Evolutionary conservation across 2,113 vertebrate species (phyloP), one percentile per base, ranked within the genome.

Genomic region (Prietella phreatophila): DNA sequence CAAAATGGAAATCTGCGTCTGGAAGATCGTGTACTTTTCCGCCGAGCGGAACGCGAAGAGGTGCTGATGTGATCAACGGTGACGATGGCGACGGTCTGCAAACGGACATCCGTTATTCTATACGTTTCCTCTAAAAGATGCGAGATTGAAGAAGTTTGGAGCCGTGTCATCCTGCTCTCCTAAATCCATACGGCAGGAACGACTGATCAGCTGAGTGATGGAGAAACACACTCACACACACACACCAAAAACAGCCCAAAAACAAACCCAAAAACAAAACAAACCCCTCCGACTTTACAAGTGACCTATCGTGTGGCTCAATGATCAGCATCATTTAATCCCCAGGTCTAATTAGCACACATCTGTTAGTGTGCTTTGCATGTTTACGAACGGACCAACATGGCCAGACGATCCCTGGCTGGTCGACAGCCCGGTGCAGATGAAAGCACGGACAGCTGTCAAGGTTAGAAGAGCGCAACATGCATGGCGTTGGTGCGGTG

Each of bases 361-460:
- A 63, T 80, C 75, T 55, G 75, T 36, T 73, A 39, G 30, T 5
- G 6, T 50, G 19, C 19, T 61, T 30, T 47, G 69, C 30, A 27
- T 56, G 67, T 17, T 85, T 85, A 25, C 9, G 15, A 56, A 67
- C 20, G 36, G 36, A 22, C 39, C 61, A 33, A 60, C 65, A 50
- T n/a, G 25, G 20, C 33, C 2, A 27, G 11, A 33, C 53, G 55
- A 83, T 63, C 80, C 19, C 27, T 19, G 65, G 86, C 65, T 6
- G 65, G 33, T 13, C 69, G 78, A 53, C 76, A 42, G 63, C 30
- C 8, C 30, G 19, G 76, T 79, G 60, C 27, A 60, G 19, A 81
- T 81, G 47, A 61, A 79, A 67, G 30, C 27, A 56, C 47, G 27
- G 86, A 87, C 79, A 87, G 86, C 63, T 75, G 80, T 82, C 80